phyloP scores from a whole-genome alignment of 2,888 invertebrate species.

The Odontocerum albicorne region DNA sequence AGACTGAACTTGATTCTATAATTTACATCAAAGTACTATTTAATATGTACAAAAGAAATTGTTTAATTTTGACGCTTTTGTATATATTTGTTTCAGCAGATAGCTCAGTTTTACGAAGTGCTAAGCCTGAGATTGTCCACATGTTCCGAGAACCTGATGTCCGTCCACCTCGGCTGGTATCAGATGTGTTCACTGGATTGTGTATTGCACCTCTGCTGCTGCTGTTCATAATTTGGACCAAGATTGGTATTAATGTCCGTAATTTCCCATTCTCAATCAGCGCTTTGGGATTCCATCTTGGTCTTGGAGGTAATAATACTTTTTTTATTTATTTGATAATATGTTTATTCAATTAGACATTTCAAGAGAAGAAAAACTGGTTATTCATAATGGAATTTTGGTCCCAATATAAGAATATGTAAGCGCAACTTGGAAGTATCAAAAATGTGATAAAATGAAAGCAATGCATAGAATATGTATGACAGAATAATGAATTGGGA shows the following conservation, averaged over 20 bases:
- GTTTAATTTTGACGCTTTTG: background rate
- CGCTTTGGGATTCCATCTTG: slow-evolving; percentile 87
- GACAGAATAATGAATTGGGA: too few relatives aligned
- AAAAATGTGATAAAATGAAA: too few relatives aligned
- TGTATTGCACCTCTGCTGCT: slow-evolving; percentile 81
- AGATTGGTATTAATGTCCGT: slow-evolving; percentile 82
- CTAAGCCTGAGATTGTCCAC: slow-evolving; percentile 69
- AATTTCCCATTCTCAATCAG: slow-evolving; percentile 78
- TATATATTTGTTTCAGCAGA: slow-evolving; percentile 1
- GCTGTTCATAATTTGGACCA: slow-evolving; percentile 82
- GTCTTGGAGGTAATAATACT: slow-evolving; percentile 75
- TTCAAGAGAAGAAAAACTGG: too few relatives aligned
- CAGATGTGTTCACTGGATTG: slow-evolving; percentile 86
- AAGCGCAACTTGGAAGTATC: too few relatives aligned
- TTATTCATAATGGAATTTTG: too few relatives aligned
- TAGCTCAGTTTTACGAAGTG: slow-evolving; percentile 2
- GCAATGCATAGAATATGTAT: too few relatives aligned
- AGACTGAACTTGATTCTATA: too few relatives aligned
- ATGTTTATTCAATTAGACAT: too few relatives aligned
- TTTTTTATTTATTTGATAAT: too few relatives aligned
- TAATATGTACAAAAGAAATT: background rate
- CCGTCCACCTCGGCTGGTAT: slow-evolving; percentile 84
- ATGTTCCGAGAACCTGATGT: slow-evolving; percentile 90
- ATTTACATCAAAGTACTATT: too few relatives aligned
- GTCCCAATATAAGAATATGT: too few relatives aligned